Evolutionary conservation across 23 tunicate species (phyloP).

Genomic region (Aplidium turbinatum): DNA sequence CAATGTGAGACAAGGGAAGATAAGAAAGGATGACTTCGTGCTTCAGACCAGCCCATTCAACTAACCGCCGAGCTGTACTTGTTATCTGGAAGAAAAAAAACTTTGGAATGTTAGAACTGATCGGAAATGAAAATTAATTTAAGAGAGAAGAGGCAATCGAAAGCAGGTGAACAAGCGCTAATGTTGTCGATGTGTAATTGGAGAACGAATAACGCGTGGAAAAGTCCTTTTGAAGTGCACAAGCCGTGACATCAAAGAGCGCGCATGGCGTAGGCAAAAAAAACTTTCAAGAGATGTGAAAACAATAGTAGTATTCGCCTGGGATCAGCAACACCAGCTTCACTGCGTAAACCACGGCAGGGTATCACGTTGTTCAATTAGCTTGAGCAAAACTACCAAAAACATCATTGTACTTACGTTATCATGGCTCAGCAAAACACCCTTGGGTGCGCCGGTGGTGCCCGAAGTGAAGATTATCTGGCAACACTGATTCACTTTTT

Average conservation of each 20-base stretch:
- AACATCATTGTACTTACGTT: conserved; percentile 26
- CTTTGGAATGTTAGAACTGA: conserved; percentile 3
- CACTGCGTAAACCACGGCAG: too few relatives aligned
- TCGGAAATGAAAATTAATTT: too few relatives aligned
- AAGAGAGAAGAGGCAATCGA: too few relatives aligned
- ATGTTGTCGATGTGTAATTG: too few relatives aligned
- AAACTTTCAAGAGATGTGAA: too few relatives aligned
- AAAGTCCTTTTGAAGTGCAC: too few relatives aligned
- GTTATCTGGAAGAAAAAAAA: conserved; percentile 35
- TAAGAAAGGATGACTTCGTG: conserved; percentile 47
- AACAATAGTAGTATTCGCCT: too few relatives aligned
- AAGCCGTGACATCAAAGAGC: too few relatives aligned
- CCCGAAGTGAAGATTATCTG: conserved; percentile 65
- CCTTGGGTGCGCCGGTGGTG: conserved; percentile 55
- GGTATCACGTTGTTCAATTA: background rate
- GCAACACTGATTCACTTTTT: conserved; percentile 53
- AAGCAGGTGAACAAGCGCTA: too few relatives aligned
- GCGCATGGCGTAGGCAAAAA: too few relatives aligned
- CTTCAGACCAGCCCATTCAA: conserved; percentile 7
- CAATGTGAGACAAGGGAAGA: conserved; percentile 59
- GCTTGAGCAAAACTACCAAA: background rate
- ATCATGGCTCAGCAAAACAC: conserved; percentile 58
- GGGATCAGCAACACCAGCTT: too few relatives aligned
- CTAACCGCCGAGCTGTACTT: conserved; percentile 35
- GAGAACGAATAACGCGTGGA: too few relatives aligned